Evolutionary conservation across 2,113 vertebrate genomes (phyloP), one percentile per base, ranked within the genome.

Genomic region (Percina caprodes): DNA sequence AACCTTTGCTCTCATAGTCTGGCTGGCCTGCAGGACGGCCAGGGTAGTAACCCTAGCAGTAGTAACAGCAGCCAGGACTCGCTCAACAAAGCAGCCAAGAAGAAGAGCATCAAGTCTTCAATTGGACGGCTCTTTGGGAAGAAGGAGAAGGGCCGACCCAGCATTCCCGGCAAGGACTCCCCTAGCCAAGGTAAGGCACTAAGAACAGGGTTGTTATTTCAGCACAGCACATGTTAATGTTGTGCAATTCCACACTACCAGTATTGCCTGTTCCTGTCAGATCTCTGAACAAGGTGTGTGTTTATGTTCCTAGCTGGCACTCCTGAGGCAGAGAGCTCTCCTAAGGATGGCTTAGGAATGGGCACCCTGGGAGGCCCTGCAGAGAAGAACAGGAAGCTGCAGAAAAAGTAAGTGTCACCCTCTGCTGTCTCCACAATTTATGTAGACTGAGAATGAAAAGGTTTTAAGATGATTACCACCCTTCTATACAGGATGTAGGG

Each of bases 61-160:
- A 99, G 98, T 9, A 99, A 96, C 89, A 99, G 98, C 90, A 99
- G 98, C 93, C 98, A 99, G 91, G 98, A 99, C 94, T 99, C 98
- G 0, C 97, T 99, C 77, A 98, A 99, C 92, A 99, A 99, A 91
- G 97, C 97, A 1, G 96, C 97, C 33, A 99, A 98, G 94, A 99
- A 99, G 95, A 99, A 99, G 85, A 97, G 98, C 73, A 99, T 99
- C 93, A 99, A 99, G 92, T 98, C 98, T 3, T 99, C 98, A 6
- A 99, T 99, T 8, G 98, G 98, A 18, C 97, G 98, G 30, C 89
- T 99, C 30, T 99, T 99, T 80, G 97, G 98, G 83, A 99, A 99
- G 94, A 99, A 98, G 77, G 98, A 99, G 77, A 99, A 99, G 86
- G 96, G 96, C 30, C 95, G 97, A 10, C 94, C 96, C 52, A 95